A percentile compares a stretch with the other conserved stretches of the same genome.
Evolutionary conservation across 2,113 vertebrate genomes (phyloP).

Genomic region (Romanogobio albipinnatus): DNA sequence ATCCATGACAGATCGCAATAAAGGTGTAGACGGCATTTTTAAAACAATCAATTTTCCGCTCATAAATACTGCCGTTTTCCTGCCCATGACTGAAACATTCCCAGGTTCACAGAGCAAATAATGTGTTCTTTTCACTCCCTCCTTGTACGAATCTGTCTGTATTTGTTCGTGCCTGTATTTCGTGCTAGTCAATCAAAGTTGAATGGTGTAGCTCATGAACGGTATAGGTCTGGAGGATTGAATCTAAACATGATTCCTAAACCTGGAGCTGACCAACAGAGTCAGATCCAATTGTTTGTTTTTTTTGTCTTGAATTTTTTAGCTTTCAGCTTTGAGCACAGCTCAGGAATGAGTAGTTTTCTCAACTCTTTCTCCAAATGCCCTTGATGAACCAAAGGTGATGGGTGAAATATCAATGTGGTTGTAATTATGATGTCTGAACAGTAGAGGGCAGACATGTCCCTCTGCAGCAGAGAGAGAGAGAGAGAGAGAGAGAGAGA

Average conservation of each 20-base stretch:
- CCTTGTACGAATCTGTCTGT: not conserved
- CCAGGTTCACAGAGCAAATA: not conserved
- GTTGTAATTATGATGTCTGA: not conserved
- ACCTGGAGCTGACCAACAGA: not conserved
- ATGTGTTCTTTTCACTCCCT: not conserved
- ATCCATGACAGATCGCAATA: slow-evolving; percentile 6
- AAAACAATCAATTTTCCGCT: not conserved
- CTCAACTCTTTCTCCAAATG: not conserved
- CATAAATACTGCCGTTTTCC: not conserved
- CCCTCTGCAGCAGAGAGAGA: slow-evolving; percentile 4
- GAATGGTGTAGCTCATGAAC: not conserved
- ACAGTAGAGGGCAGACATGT: slow-evolving; percentile 53
- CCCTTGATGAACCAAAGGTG: slow-evolving; percentile 20
- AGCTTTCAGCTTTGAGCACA: not conserved
- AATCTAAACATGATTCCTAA: slow-evolving; percentile 5
- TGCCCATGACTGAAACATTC: not conserved
- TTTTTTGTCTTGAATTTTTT: not conserved
- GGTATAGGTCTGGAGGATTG: not conserved
- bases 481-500: slow-evolving; percentile 12
- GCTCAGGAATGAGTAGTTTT: not conserved
- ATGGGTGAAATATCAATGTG: not conserved
- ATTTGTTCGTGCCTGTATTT: not conserved
- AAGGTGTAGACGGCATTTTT: not conserved
- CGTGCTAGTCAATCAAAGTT: not conserved
- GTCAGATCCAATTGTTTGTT: not conserved